Percentiles rank a stretch among this genome's conserved stretches.
These are phyloP conservation scores for Otis tarda DNA, from an alignment of 2,113 vertebrate species.

Conservation along the genomic window DNA sequence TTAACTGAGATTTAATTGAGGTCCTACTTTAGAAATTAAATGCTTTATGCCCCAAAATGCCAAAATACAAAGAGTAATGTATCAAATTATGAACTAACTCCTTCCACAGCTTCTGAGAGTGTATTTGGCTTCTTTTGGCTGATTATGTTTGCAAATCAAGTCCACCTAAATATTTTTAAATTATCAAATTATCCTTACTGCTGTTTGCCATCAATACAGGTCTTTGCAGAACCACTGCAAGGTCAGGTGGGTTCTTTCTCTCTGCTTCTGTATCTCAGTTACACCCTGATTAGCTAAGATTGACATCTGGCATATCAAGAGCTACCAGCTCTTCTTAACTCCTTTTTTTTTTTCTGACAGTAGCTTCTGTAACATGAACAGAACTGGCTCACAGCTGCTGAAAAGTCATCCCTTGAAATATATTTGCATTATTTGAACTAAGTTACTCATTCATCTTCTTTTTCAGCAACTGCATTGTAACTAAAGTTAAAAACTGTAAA, in stretches of 20 bases:
- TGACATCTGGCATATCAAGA: background rate
- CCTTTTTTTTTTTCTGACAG: background rate
- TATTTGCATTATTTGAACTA: background rate
- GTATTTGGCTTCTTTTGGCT: background rate
- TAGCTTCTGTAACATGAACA: background rate
- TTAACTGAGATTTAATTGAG: background rate
- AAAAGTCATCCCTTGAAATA: background rate
- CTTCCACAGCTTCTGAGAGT: background rate
- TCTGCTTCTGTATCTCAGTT: background rate
- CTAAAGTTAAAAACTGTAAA: background rate
- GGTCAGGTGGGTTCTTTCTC: background rate
- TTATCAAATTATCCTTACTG: background rate
- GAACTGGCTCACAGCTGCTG: background rate
- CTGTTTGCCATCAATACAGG: background rate
- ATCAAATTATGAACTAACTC: background rate
- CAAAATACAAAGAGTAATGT: background rate
- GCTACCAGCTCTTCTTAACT: background rate
- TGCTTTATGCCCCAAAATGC: background rate
- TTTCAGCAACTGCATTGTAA: background rate
- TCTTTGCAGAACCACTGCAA: background rate
- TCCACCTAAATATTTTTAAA: background rate
- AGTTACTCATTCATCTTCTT: background rate
- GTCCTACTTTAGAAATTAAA: background rate
- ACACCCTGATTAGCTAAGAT: background rate
- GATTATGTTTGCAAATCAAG: background rate